Percentiles rank a stretch among this genome's conserved stretches.
Conservation (phyloP, 2,113 vertebrate genomes). For the Saccopteryx bilineata region DNA sequence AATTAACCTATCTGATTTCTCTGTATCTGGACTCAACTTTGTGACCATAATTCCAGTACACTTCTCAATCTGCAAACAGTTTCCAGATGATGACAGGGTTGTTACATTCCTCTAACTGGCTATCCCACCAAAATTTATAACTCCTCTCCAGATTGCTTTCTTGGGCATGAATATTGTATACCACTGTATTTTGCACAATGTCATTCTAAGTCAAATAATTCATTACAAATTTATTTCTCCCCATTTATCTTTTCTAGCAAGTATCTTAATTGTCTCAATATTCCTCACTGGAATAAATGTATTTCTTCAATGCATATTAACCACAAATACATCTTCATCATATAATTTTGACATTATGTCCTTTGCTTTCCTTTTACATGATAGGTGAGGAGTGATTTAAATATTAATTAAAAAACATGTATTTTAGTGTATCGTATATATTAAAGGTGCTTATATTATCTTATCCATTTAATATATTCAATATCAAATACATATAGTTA, state of each 20-base stretch:
- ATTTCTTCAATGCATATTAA: background rate
- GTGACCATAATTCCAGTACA: background rate
- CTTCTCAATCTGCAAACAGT: background rate
- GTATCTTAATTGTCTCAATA: background rate
- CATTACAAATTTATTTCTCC: background rate
- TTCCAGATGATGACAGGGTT: background rate
- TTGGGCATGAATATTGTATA: background rate
- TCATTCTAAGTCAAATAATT: background rate
- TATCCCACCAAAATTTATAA: background rate
- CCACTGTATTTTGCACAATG: background rate
- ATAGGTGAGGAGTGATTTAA: background rate
- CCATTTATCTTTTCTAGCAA: background rate
- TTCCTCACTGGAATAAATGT: background rate
- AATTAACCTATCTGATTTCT: background rate
- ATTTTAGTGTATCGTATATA: background rate
- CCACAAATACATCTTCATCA: background rate
- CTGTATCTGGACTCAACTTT: background rate
- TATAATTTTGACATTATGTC: background rate
- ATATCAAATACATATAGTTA: background rate
- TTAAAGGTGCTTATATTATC: background rate
- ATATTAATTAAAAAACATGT: background rate
- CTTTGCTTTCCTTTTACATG: background rate
- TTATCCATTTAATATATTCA: background rate
- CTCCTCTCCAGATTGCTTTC: background rate
- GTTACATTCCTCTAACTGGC: background rate